Conservation (phyloP, 2,888 invertebrate genomes). For the Merodon equestris region DNA sequence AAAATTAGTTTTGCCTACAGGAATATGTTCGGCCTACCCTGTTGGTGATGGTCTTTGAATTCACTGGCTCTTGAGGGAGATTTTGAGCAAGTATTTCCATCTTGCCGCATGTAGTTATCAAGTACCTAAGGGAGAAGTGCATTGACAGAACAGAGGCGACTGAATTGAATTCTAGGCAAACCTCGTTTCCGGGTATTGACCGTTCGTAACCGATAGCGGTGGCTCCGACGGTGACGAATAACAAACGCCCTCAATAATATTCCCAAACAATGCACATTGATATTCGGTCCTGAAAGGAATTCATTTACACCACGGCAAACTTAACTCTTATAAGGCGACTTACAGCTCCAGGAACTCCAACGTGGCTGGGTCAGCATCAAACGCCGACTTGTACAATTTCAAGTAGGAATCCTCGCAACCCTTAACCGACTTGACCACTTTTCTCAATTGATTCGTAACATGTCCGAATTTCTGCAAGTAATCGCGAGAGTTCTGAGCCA, state of each 20-base stretch:
- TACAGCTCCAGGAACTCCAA: constrained; percentile 86
- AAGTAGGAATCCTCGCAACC: constrained; percentile 86
- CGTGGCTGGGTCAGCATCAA: constrained; percentile 91
- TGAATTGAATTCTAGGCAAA: constrained; percentile 56
- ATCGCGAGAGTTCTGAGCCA: constrained; percentile 88
- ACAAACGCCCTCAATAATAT: constrained; percentile 77
- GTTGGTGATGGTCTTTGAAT: constrained; percentile 77
- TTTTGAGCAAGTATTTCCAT: constrained; percentile 75
- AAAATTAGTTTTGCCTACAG: no score
- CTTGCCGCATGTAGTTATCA: constrained; percentile 75
- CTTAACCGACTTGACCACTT: constrained; percentile 86
- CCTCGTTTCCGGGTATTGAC: constrained; percentile 77
- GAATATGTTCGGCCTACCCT: constrained; percentile 65
- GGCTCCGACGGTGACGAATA: constrained; percentile 78
- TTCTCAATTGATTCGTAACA: constrained; percentile 87
- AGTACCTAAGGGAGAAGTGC: constrained; percentile 47
- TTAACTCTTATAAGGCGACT: constrained; percentile 67
- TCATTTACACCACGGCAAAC: constrained; percentile 25
- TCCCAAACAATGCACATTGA: constrained; percentile 76
- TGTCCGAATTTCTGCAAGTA: constrained; percentile 89
- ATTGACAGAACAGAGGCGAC: background rate
- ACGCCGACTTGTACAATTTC: constrained; percentile 89
- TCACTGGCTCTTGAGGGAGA: constrained; percentile 75
- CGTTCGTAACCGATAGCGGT: constrained; percentile 75
- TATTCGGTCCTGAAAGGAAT: constrained; percentile 73